phyloP scores from a whole-genome alignment of 2,888 invertebrate genomes.

The Cephus sareptanus region DNA sequence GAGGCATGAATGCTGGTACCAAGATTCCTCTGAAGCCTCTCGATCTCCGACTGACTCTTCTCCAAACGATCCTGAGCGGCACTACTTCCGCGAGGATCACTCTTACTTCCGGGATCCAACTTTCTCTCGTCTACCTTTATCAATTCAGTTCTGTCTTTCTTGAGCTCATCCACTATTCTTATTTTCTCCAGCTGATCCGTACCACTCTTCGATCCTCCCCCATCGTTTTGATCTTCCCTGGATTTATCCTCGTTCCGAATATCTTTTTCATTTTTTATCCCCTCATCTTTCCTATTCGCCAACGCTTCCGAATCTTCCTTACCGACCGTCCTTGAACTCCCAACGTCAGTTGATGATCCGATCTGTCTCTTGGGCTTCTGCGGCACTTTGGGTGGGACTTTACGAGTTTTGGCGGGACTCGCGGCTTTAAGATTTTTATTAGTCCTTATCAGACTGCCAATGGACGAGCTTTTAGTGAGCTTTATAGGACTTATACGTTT shows the following conservation, averaged over 20 bases:
- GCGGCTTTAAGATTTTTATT: constrained; percentile 17
- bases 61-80: constrained; percentile 42
- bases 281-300: background rate
- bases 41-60: constrained; percentile 49
- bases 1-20: constrained; percentile 48
- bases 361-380: constrained; percentile 29
- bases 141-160: background rate
- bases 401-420: constrained; percentile 21
- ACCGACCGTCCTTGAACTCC: background rate
- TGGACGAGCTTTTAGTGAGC: constrained; percentile 38
- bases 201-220: background rate
- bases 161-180: background rate
- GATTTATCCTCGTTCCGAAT: background rate
- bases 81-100: background rate
- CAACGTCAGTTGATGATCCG: background rate
- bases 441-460: constrained; percentile 33
- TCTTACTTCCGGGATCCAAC: background rate
- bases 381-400: constrained; percentile 36
- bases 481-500: constrained; percentile 40
- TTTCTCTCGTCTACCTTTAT: background rate
- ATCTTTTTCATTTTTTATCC: background rate
- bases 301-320: background rate
- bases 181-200: background rate
- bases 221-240: background rate
- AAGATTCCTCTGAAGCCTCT: constrained; percentile 49